Conservation (phyloP, 2,888 invertebrate genomes). For the Sarcophaga subvicina region DNA sequence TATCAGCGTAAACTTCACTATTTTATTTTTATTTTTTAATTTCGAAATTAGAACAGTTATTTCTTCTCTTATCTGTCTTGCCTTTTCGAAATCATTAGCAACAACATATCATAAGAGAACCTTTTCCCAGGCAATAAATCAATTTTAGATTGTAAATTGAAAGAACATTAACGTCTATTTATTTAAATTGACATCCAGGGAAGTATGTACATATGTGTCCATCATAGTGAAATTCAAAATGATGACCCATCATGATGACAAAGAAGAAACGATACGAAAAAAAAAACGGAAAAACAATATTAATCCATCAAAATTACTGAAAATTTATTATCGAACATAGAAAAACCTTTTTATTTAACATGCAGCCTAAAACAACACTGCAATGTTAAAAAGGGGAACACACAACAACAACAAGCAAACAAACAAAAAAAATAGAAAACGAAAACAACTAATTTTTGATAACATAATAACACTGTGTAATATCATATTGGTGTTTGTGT, state of each 20-base stretch:
- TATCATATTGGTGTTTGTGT: too few relatives aligned
- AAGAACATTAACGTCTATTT: slow-evolving; percentile 17
- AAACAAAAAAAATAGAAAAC: neutral
- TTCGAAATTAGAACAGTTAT: too few relatives aligned
- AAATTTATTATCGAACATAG: slow-evolving; percentile 45
- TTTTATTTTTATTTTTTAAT: too few relatives aligned
- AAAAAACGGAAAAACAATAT: slow-evolving; percentile 22
- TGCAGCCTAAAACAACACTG: slow-evolving; percentile 23
- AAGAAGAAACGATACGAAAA: slow-evolving; percentile 24
- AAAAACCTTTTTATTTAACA: slow-evolving; percentile 36
- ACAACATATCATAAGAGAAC: too few relatives aligned
- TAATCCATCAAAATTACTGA: slow-evolving; percentile 61
- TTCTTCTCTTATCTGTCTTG: too few relatives aligned
- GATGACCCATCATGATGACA: slow-evolving; percentile 44
- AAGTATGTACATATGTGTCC: slow-evolving; percentile 27
- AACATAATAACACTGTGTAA: too few relatives aligned
- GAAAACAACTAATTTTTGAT: slow-evolving; percentile 5
- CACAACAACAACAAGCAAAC: slow-evolving; percentile 47
- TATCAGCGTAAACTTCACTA: too few relatives aligned
- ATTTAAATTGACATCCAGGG: neutral
- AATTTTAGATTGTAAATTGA: slow-evolving; percentile 35
- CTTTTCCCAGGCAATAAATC: slow-evolving; percentile 44
- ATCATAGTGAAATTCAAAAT: slow-evolving; percentile 44
- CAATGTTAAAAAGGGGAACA: slow-evolving; percentile 1
- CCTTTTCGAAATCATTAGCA: too few relatives aligned